Base-by-base conservation (phyloP, 2,888 invertebrate genomes). In the Drosophila buzzatii region DNA sequence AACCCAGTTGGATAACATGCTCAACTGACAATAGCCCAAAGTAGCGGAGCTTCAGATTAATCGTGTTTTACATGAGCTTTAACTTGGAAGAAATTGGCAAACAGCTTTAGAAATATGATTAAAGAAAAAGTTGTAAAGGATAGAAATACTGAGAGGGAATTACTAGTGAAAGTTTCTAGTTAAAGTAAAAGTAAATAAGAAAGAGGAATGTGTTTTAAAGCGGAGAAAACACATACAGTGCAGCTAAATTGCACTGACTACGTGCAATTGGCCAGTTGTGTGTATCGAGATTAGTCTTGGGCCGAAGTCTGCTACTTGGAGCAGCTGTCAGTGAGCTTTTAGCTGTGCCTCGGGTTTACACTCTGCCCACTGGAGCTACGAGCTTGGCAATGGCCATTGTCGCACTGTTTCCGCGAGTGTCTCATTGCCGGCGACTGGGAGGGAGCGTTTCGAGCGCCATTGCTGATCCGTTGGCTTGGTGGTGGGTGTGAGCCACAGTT, bases 401-500 rank as follows among this genome's bases (percentile, higher is more conserved):
- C 57, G 68, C 3, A 81, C 69, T 58, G 58, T 8, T 12, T 70
- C n/a, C 56, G 66, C 12, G 20, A 35, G 14, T 8, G 66, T 33
- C 33, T 47, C 39, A 51, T 56, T 62, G 8, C 41, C 55, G 1
- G 44, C 20, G 12, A 8, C 41, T 9, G 27, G 53, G 9, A 76
- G 60, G 31, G 76, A 76, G 1, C 78, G 81, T 35, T 72, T 77
- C 16, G 49, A 52, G 14, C 76, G 61, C 85, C 65, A 63, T n/a
- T 71, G 70, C 14, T 78, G 68, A 14, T 39, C 37, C 39, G 44
- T 1, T 0, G 70, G 51, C 8, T n/a, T 57, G 3, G 73, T 68
- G 37, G 18, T 65, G 57, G 78, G 86, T 23, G 92, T 91, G 18
- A 94, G 82, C 97, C 97, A 97, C 41, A 95, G 94, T 57, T 95